Percentiles rank a stretch among this genome's conserved stretches.
Conservation (phyloP, 2,888 invertebrate species). For the Cantharis rustica region DNA sequence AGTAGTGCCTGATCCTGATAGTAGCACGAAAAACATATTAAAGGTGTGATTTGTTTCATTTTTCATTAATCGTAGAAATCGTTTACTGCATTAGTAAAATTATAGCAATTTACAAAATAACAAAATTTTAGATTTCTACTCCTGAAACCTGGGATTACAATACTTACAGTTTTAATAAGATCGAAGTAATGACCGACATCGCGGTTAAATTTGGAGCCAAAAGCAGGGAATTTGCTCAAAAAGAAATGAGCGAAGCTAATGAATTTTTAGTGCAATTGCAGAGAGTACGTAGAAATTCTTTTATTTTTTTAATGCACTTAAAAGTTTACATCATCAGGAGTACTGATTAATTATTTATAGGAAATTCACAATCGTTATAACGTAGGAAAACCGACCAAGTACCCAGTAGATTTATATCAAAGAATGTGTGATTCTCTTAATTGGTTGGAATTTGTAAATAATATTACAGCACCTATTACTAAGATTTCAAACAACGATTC, state of each 20-base stretch:
- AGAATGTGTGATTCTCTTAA: conserved; percentile 3
- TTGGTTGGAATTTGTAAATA: conserved; percentile 22
- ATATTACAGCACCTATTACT: conserved; percentile 1
- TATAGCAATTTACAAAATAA: not conserved
- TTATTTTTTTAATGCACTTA: not conserved
- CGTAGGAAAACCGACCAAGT: not conserved
- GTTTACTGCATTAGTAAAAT: no score
- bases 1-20: not conserved
- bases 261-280: conserved; percentile 10
- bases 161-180: conserved; percentile 3
- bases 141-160: conserved; percentile 17
- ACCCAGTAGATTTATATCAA: conserved; percentile 10
- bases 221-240: not conserved
- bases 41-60: conserved; percentile 8
- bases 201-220: conserved; percentile 9
- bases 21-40: not conserved
- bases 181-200: conserved; percentile 18
- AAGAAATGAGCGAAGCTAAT: conserved; percentile 7
- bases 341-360: conserved; percentile 5
- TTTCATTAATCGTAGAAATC: not conserved
- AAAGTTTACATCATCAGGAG: not conserved
- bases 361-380: conserved; percentile 8
- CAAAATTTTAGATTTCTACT: conserved; percentile 6
- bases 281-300: conserved; percentile 2
- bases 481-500: conserved; percentile 10